Percentiles rank a stretch among this genome's conserved stretches.
Evolutionary conservation across 2,888 invertebrate species (phyloP).

Genomic region (Mimas tiliae): DNA sequence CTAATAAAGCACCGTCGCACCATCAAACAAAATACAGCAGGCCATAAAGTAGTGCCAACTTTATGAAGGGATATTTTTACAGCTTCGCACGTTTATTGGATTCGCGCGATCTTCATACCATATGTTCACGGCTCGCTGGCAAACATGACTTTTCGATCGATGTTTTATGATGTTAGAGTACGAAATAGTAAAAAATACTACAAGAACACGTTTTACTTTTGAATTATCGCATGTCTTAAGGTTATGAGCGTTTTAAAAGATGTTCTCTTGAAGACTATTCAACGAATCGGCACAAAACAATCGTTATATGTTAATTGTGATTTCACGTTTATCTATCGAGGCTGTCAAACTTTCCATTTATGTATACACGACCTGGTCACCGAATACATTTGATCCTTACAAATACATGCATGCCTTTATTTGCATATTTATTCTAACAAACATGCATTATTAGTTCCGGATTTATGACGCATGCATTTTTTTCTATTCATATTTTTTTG

Average conservation of each 20-base stretch:
- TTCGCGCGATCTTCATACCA: neutral
- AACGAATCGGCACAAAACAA: constrained; percentile 62
- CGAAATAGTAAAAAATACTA: constrained; percentile 1
- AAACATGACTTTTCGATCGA: neutral
- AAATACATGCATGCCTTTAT: constrained; percentile 14
- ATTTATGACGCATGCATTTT: neutral
- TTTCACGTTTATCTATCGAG: constrained; percentile 63
- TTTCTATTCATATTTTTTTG: neutral
- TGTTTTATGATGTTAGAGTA: neutral
- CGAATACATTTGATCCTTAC: constrained; percentile 27
- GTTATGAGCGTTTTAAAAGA: constrained; percentile 50
- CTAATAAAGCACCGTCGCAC: neutral
- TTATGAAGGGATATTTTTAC: constrained; percentile 56
- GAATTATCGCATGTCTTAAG: constrained; percentile 45
- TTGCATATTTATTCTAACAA: constrained; percentile 33
- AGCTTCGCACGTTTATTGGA: constrained; percentile 51
- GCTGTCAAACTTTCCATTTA: constrained; percentile 66
- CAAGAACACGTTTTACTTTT: constrained; percentile 41
- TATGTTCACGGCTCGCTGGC: constrained; percentile 9
- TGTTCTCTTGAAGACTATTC: constrained; percentile 48
- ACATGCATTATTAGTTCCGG: neutral
- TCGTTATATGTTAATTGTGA: constrained; percentile 67
- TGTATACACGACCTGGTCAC: constrained; percentile 44
- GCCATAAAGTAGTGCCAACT: neutral
- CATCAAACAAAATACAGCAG: neutral